Percentiles rank a stretch among this genome's conserved stretches.
Conservation (phyloP, 2,113 vertebrate genomes). For the Eulemur rufifrons region DNA sequence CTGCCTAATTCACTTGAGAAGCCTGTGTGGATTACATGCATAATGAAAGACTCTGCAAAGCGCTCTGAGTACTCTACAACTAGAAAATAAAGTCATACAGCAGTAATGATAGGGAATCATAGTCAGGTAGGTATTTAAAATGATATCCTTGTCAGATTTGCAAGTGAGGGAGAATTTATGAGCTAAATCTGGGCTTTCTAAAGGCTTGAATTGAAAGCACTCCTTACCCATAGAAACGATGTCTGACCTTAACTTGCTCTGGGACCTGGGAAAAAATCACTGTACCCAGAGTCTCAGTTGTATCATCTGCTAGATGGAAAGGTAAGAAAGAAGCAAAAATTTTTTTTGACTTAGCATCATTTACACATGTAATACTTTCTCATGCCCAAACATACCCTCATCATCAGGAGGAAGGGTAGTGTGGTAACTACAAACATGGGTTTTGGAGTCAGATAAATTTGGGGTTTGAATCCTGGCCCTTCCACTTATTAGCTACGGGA, state of each 20-base stretch:
- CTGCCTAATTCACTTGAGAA: background rate
- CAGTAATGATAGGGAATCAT: background rate
- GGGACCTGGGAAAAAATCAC: background rate
- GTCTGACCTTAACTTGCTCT: background rate
- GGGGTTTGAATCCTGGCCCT: background rate
- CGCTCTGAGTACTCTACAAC: background rate
- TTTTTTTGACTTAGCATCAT: background rate
- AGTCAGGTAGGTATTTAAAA: background rate
- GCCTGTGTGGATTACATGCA: background rate
- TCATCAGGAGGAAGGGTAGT: background rate
- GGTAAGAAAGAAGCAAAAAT: background rate
- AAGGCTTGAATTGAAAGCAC: background rate
- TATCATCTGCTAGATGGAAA: background rate
- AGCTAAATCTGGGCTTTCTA: background rate
- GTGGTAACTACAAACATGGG: background rate
- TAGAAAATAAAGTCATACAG: background rate
- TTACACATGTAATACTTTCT: background rate
- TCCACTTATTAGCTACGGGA: background rate
- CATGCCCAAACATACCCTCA: background rate
- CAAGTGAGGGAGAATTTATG: background rate
- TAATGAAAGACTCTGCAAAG: background rate
- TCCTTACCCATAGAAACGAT: background rate
- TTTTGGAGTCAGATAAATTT: background rate
- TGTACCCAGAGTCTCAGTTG: background rate
- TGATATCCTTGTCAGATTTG: background rate